These are phyloP conservation scores for Atethmia centrago DNA, from an alignment of 2,888 invertebrate genomes.

Conservation along the genomic window DNA sequence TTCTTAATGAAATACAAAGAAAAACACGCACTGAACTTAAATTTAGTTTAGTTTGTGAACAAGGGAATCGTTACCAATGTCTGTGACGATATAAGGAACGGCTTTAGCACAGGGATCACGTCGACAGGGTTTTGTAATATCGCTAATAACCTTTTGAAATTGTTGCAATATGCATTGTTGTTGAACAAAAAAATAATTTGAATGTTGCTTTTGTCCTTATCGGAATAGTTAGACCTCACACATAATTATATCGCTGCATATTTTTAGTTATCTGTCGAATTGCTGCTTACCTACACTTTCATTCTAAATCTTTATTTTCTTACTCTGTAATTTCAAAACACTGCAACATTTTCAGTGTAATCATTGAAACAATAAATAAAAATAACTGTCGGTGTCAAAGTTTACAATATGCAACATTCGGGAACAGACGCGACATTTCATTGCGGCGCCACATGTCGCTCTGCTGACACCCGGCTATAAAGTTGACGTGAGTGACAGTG, in stretches of 20 bases:
- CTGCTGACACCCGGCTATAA: conserved; percentile 50
- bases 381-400: conserved; percentile 18
- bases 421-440: conserved; percentile 50
- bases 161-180: neutral
- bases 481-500: conserved; percentile 44
- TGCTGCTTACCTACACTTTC: neutral
- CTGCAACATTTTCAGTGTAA: neutral
- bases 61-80: too few relatives aligned
- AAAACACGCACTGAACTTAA: too few relatives aligned
- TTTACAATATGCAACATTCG: conserved; percentile 16
- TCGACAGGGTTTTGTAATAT: too few relatives aligned
- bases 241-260: neutral
- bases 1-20: too few relatives aligned
- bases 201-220: neutral
- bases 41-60: too few relatives aligned
- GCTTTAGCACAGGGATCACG: too few relatives aligned
- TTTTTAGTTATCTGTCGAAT: neutral
- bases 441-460: conserved; percentile 42
- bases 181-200: neutral
- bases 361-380: conserved; percentile 13
- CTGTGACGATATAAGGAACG: too few relatives aligned
- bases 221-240: neutral
- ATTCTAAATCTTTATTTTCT: neutral
- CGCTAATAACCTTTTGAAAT: neutral
- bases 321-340: neutral